Conservation (phyloP, 2,888 invertebrate species). For the Lasioglossum pauxillum region DNA sequence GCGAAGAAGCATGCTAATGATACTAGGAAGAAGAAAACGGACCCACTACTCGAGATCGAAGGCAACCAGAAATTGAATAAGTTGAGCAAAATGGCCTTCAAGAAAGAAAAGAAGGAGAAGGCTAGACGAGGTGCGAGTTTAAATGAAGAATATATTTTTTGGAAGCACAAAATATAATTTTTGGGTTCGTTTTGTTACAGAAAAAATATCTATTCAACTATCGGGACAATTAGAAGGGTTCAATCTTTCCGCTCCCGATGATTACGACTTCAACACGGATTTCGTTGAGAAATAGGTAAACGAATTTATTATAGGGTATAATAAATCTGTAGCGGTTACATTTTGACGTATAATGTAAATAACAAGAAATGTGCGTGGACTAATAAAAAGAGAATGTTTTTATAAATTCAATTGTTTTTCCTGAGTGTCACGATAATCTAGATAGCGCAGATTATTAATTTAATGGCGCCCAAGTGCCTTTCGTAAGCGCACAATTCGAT, state of each 20-base stretch:
- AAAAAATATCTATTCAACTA: conserved; percentile 88
- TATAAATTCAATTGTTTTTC: not conserved
- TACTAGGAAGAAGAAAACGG: conserved; percentile 85
- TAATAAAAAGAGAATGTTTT: conserved; percentile 16
- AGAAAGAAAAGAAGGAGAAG: conserved; percentile 88
- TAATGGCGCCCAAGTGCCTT: not conserved
- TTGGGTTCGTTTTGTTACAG: conserved; percentile 76
- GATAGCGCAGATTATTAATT: not conserved
- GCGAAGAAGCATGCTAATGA: conserved; percentile 77
- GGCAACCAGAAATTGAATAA: conserved; percentile 89
- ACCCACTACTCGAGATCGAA: conserved; percentile 89
- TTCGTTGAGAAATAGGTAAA: conserved; percentile 78
- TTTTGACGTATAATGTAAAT: conserved; percentile 31
- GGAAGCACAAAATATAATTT: conserved; percentile 22
- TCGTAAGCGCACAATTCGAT: not conserved
- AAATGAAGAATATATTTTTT: conserved; percentile 26
- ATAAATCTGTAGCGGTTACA: conserved; percentile 9
- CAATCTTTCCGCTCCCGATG: conserved; percentile 85
- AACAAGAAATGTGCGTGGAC: not conserved
- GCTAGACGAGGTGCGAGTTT: conserved; percentile 82
- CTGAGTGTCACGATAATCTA: not conserved
- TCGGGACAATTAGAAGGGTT: conserved; percentile 89
- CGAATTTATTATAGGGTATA: not conserved
- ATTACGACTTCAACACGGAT: conserved; percentile 88
- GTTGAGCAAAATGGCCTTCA: conserved; percentile 87